Base-by-base conservation (phyloP, 2,113 vertebrate species). In the Hippocampus zosterae region DNA sequence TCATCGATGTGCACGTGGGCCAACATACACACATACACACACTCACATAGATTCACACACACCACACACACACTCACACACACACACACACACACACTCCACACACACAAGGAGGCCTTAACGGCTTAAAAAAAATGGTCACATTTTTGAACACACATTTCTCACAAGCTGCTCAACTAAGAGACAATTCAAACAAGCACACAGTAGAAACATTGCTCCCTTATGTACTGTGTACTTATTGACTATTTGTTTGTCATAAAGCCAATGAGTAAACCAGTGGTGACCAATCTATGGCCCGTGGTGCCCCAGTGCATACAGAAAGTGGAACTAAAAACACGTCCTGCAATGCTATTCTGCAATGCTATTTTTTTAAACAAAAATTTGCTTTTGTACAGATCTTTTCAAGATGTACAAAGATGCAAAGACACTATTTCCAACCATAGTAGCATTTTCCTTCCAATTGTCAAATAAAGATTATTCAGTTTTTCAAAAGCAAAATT, bases 191-290 rank as follows among this genome's bases (percentile, higher is more conserved):
- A 85, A 87, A 86, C 80, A 88, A 84, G 84, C 81, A 85, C 83
- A 85, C 85, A 74, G 86, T 89, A 84, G 86, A 88, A 81, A 77
- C 72, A 71, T 77, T 69, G 64, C 85, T 81, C 82, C 75, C 82
- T 84, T 87, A 90, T 90, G 90, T 88, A 83, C 33, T 6, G 33
- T 79, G 78, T 67, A 70, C 77, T 86, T 37, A 6, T 37, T 37
- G 0, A 86, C 87, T 88, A 88, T 89, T 89, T 87, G 86, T 88
- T 89, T 87, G 86, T 88, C 74, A 75, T 82, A 75, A 89, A 79
- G 84, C 86, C 84, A 82, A 75, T 67, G 74, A 69, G 76, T 78
- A 85, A 91, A 87, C 73, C 85, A 89, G 88, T 68, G 77, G n/a
- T 33, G 67, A 25, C 18, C 29, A 63, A 63, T 21, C 9, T 10